Evolutionary conservation across 2,113 vertebrate species (phyloP), one percentile per base, ranked within the genome.

Genomic region (Aegotheles bennettii): DNA sequence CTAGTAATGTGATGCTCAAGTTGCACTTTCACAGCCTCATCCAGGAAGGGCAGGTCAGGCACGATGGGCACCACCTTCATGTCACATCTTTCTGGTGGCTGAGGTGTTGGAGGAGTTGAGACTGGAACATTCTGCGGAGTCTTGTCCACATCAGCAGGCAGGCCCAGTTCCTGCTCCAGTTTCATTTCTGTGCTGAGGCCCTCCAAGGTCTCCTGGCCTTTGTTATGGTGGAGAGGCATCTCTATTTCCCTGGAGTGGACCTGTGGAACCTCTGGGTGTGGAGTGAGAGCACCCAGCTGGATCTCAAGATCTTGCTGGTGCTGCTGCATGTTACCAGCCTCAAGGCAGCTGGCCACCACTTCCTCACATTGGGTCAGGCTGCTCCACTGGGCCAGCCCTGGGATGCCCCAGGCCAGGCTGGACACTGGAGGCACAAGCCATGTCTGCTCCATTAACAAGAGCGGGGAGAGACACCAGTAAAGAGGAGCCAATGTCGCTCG

Each of bases 21-120:
- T 1, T 73, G 2, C 31, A 13, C n/a, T 28, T 43, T 74, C 70
- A 28, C 40, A 42, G 53, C 29, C 23, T 6, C 31, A 11, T 60
- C 65, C 35, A 50, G 24, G 65, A 70, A 59, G 3, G 43, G 65
- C 3, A 48, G 43, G 24, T 40, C 18, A 11, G 1, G 12, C 19
- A 70, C 19, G 0, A 35, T 35, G 31, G 54, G 54, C 25, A 71
- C 13, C 16, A 84, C 26, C 31, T 4, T 14, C 45, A 13, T 13
- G 3, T 53, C 33, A 63, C 1, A 1, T 13, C 53, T 5, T 38
- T 63, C 8, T 21, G 6, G 8, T 17, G 0, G 4, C 48, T 9
- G 10, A 45, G 13, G 17, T 9, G 21, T 7, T 33, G 33, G 26
- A 63, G 33, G 57, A 11, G 23, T 28, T 26, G n/a, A 20, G 26